These are phyloP conservation scores for Seira musarum DNA, from an alignment of 2,888 invertebrate genomes.

Conservation along the genomic window DNA sequence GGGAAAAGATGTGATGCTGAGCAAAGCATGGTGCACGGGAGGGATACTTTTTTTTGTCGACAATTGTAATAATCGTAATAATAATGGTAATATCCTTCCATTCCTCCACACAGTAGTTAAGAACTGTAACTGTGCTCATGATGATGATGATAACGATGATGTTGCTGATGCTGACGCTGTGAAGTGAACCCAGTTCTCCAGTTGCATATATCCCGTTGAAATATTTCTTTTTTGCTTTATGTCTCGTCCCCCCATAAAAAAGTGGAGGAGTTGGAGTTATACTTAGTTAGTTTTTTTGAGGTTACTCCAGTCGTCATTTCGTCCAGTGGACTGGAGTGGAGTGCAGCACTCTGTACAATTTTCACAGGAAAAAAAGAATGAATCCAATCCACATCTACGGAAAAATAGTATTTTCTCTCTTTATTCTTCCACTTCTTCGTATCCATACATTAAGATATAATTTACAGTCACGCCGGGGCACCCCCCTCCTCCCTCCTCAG, in stretches of 20 bases:
- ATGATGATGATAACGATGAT: slow-evolving; percentile 32
- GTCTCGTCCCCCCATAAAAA: slow-evolving; percentile 14
- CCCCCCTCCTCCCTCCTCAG: slow-evolving; percentile 60
- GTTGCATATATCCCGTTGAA: slow-evolving; percentile 25
- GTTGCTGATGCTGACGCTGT: slow-evolving; percentile 15
- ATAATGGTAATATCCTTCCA: slow-evolving; percentile 54
- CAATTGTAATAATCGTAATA: slow-evolving; percentile 45
- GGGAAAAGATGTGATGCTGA: too few relatives aligned
- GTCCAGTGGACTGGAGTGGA: too few relatives aligned
- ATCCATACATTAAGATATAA: slow-evolving; percentile 63
- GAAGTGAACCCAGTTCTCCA: not conserved
- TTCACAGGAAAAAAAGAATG: too few relatives aligned
- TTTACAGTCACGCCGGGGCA: slow-evolving; percentile 62
- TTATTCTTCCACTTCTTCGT: slow-evolving; percentile 2
- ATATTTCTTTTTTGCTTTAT: slow-evolving; percentile 41
- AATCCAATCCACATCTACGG: too few relatives aligned
- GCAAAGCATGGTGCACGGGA: not conserved
- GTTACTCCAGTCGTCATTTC: too few relatives aligned
- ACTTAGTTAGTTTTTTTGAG: too few relatives aligned
- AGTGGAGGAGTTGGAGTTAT: too few relatives aligned
- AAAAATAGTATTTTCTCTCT: too few relatives aligned
- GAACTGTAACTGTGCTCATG: slow-evolving; percentile 13
- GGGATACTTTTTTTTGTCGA: not conserved
- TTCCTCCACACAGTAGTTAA: slow-evolving; percentile 21
- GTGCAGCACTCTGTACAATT: too few relatives aligned